These are phyloP conservation scores for Macropus fuliginosus DNA, from an alignment of 2,797 vertebrate genomes.

Conservation along the genomic window DNA sequence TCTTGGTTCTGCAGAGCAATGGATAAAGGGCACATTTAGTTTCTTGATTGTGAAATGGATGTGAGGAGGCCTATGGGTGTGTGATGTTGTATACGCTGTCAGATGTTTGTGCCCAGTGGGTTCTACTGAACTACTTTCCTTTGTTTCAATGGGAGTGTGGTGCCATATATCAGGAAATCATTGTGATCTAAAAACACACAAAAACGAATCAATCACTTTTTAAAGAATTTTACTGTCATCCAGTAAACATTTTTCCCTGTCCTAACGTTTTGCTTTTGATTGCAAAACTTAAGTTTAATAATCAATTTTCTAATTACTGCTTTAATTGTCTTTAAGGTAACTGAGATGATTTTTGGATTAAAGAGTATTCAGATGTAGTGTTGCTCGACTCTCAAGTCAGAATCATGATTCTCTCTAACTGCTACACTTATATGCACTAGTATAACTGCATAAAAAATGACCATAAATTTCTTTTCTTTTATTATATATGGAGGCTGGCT, in stretches of 20 bases:
- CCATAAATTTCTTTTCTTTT: conserved; percentile 22
- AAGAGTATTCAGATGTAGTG: background rate
- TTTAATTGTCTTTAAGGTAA: background rate
- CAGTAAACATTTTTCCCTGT: background rate
- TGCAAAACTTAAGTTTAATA: conserved; percentile 4
- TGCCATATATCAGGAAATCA: background rate
- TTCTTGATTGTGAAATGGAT: background rate
- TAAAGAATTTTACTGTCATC: background rate
- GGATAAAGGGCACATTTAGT: background rate
- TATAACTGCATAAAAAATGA: conserved; percentile 13
- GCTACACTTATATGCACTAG: background rate
- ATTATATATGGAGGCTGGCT: background rate
- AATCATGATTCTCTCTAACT: conserved; percentile 32
- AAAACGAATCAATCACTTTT: background rate
- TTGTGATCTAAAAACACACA: background rate
- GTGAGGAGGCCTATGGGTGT: background rate
- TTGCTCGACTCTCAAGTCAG: background rate
- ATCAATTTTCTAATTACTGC: background rate
- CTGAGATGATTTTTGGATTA: background rate
- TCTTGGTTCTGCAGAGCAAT: background rate
- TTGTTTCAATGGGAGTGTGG: background rate
- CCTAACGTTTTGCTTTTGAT: background rate
- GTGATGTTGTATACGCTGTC: background rate
- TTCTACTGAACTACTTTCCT: background rate
- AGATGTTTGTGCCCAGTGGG: background rate